Percentiles rank a stretch among this genome's conserved stretches.
Conservation (phyloP, 2,888 invertebrate species). For the Morinoia aosen region DNA sequence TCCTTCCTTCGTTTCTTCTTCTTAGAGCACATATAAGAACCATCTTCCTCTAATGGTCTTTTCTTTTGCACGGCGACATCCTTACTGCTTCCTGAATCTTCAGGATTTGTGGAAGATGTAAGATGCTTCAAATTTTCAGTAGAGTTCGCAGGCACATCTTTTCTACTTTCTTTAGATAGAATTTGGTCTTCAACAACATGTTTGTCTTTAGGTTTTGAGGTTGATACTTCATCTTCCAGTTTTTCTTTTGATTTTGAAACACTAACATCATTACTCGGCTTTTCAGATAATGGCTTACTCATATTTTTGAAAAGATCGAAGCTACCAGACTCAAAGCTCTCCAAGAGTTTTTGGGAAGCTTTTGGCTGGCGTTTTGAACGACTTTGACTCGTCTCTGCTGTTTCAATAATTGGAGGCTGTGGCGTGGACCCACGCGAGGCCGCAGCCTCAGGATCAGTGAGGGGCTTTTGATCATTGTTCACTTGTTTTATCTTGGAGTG, state of each 20-base stretch:
- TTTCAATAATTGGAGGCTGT: background rate
- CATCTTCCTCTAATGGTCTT: background rate
- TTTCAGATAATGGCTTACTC: background rate
- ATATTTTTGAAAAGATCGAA: background rate
- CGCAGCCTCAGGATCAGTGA: background rate
- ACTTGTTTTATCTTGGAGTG: background rate
- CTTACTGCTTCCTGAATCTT: background rate
- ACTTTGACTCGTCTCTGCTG: background rate
- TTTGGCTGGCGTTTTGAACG: constrained; percentile 41
- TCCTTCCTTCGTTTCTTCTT: background rate
- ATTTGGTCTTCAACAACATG: background rate
- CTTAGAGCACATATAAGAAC: too few species aligned
- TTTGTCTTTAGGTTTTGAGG: background rate
- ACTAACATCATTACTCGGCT: background rate
- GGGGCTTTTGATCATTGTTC: background rate
- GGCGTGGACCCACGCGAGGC: background rate
- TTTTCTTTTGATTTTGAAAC: background rate
- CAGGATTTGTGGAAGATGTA: background rate
- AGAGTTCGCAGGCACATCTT: background rate
- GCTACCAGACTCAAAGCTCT: constrained; percentile 48
- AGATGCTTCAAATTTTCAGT: background rate
- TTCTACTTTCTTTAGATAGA: background rate
- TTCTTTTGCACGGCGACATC: background rate
- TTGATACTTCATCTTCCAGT: background rate
- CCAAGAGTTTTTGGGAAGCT: constrained; percentile 30